Evolutionary conservation across 2,888 invertebrate genomes (phyloP), one percentile per base, ranked within the genome.

Genomic region (Rhyacophila evoluta): DNA sequence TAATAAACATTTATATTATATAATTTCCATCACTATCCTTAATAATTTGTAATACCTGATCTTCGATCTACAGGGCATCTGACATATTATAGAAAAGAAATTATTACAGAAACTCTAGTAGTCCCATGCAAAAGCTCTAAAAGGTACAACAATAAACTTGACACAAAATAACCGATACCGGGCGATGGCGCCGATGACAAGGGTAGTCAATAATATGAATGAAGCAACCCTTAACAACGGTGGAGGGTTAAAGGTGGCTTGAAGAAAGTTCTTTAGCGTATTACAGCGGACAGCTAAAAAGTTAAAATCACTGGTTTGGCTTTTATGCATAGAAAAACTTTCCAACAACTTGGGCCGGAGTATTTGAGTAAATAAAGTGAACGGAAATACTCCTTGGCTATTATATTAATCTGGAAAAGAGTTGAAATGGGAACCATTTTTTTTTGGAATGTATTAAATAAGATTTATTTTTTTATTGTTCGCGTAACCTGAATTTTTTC

Each of bases 291-390:
- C 25, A 55, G 55, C 55, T 55, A 55, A 55, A 55, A 55, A 55
- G 55, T 55, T 55, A 55, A 55, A 55, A 55, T 55, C 55, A 55
- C 55, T 55, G 55, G 55, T 55, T 55, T 19, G 55, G n/a, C 55
- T 10, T 10, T 55, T 55, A 55, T 19, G 19, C 6, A 55, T 19
- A 19, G 19, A 55, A 55, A 55, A 55, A 25, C 25, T 55, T 55
- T 55, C 12, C 5, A 19, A 55, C 55, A 55, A 25, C 55, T 25
- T 8, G 55, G 55, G 8, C 15, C 15, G 19, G 25, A 55, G 55
- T 55, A 55, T 55, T 55, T n/a, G 10, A 25, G 55, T 55, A 55
- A 55, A 55, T 55, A 55, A 55, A 55, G 55, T 8, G 19, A 19
- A 25, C 10, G 55, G 10, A 55, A 55, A 55, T 55, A 25, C 15